Evolutionary conservation across 2,797 vertebrate genomes (phyloP).

Genomic region (Carduelis carduelis): DNA sequence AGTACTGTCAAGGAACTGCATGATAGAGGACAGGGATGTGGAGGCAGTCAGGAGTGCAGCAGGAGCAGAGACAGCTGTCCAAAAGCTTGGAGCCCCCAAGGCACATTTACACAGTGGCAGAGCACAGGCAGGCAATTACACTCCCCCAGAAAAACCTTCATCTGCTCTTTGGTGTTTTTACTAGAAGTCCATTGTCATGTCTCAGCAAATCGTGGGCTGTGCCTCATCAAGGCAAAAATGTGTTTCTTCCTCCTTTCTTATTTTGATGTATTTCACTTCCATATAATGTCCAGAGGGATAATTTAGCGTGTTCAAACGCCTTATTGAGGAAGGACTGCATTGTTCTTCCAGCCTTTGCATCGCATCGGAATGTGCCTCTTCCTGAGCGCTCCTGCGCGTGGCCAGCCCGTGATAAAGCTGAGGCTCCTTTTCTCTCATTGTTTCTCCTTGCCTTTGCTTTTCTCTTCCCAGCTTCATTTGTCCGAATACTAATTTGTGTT

Average conservation of each 20-base stretch:
- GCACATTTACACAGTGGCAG: neutral
- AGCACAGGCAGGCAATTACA: neutral
- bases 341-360: slow-evolving; percentile 36
- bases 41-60: neutral
- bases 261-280: slow-evolving; percentile 65
- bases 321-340: slow-evolving; percentile 57
- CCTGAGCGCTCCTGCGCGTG: neutral
- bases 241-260: slow-evolving; percentile 62
- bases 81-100: neutral
- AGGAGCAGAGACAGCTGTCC: neutral
- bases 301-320: slow-evolving; percentile 51
- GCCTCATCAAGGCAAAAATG: slow-evolving; percentile 55
- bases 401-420: slow-evolving; percentile 32
- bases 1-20: neutral
- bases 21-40: neutral
- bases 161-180: neutral
- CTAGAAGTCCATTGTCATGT: neutral
- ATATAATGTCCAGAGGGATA: slow-evolving; percentile 64
- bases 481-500: slow-evolving; percentile 7
- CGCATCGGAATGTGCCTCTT: slow-evolving; percentile 21
- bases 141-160: neutral
- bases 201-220: neutral
- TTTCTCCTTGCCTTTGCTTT: neutral
- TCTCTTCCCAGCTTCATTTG: slow-evolving; percentile 32
- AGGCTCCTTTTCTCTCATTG: slow-evolving; percentile 26